Percentiles rank a stretch among this genome's conserved stretches.
Conservation (phyloP, 2,888 invertebrate genomes). For the Heliconius cydno region DNA sequence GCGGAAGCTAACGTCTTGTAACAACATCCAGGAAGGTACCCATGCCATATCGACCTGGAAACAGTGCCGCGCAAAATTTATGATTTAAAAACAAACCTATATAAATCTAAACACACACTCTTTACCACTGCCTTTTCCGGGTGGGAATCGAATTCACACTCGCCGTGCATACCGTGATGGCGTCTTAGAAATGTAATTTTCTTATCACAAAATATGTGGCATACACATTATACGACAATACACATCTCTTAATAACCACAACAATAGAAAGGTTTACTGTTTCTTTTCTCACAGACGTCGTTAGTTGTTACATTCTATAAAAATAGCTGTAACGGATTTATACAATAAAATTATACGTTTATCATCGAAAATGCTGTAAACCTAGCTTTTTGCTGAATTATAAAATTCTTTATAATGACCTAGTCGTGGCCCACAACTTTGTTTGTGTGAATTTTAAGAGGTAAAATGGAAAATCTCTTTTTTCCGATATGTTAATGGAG, state of each 20-base stretch:
- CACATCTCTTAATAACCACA: background rate
- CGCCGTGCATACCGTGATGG: background rate
- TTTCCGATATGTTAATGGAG: too few relatives aligned
- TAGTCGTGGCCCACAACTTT: too few relatives aligned
- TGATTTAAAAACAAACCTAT: too few relatives aligned
- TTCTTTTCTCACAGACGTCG: constrained; percentile 9
- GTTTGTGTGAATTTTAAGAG: too few relatives aligned
- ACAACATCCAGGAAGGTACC: too few relatives aligned
- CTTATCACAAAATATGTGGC: background rate
- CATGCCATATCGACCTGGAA: too few relatives aligned
- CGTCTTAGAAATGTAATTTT: background rate
- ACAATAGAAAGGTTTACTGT: constrained; percentile 16
- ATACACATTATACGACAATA: background rate
- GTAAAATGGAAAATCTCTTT: too few relatives aligned
- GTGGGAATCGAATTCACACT: background rate
- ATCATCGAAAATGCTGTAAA: constrained; percentile 16
- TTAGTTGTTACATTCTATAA: constrained; percentile 13
- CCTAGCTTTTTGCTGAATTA: background rate
- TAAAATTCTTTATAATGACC: background rate
- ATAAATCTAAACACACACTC: too few relatives aligned
- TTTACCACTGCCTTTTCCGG: background rate
- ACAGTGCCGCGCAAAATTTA: too few relatives aligned
- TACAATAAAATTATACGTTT: constrained; percentile 24
- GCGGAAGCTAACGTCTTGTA: too few relatives aligned
- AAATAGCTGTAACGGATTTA: constrained; percentile 12